phyloP scores from a whole-genome alignment of 2,113 vertebrate genomes.

The Numenius arquata region DNA sequence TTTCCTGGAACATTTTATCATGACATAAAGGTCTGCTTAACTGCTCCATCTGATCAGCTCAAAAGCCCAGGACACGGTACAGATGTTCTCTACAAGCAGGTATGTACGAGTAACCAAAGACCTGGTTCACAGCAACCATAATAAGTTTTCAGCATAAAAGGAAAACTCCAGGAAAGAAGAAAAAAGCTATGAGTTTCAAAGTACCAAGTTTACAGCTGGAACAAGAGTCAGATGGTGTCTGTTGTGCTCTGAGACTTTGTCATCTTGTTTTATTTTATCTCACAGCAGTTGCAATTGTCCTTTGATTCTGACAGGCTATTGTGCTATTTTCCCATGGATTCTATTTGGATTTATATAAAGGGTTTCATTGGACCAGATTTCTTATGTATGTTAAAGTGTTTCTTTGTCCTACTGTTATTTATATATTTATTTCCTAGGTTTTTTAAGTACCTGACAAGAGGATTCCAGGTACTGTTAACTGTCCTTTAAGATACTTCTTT shows the following conservation, averaged over 20 bases:
- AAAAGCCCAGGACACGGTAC: neutral
- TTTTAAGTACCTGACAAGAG: neutral
- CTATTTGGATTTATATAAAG: neutral
- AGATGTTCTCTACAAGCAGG: neutral
- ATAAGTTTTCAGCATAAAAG: neutral
- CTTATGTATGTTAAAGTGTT: neutral
- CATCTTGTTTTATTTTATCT: conserved; percentile 3
- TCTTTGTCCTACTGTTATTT: neutral
- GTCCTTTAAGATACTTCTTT: neutral
- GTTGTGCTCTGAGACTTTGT: neutral
- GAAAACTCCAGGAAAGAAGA: neutral
- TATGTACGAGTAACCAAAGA: neutral
- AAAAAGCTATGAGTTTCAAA: neutral
- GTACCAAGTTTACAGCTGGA: neutral
- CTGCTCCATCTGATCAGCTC: neutral
- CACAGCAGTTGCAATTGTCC: neutral
- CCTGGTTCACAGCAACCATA: neutral
- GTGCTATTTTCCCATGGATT: neutral
- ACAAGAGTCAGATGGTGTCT: neutral
- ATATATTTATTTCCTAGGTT: neutral
- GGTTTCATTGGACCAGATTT: neutral
- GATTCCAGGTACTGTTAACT: neutral
- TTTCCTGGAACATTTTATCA: neutral
- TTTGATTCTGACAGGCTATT: neutral
- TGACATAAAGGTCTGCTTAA: neutral